Conservation (phyloP, 2,888 invertebrate species). For the Nomada ruficornis region DNA sequence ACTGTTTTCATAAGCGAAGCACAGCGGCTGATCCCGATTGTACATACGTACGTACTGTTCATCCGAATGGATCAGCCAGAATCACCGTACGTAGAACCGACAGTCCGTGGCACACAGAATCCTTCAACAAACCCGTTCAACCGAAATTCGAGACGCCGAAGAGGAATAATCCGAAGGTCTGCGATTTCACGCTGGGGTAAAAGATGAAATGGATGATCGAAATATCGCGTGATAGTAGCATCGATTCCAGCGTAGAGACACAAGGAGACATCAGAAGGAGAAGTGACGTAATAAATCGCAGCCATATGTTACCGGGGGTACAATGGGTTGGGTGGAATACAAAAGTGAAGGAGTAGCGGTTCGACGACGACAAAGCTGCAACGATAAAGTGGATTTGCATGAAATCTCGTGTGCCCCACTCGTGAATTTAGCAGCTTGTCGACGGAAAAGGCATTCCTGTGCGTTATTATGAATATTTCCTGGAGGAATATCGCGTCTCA, state of each 20-base stretch:
- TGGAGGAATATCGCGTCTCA: background rate
- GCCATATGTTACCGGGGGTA: conserved; percentile 13
- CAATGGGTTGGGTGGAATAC: conserved; percentile 8
- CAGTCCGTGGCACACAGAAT: background rate
- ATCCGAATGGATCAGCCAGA: background rate
- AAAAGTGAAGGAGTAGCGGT: conserved; percentile 14
- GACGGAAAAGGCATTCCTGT: background rate
- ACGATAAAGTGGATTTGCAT: conserved; percentile 57
- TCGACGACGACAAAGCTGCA: conserved; percentile 31
- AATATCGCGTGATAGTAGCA: background rate
- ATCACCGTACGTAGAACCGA: no score
- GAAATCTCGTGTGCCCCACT: conserved; percentile 34
- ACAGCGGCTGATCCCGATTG: background rate
- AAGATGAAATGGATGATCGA: background rate
- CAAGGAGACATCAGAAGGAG: background rate
- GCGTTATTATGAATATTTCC: conserved; percentile 36
- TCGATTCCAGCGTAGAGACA: conserved; percentile 13
- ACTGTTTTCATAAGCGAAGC: background rate
- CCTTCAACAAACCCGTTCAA: no score
- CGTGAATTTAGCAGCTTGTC: conserved; percentile 5
- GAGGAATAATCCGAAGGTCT: background rate
- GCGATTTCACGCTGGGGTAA: background rate
- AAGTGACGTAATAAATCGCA: conserved; percentile 43
- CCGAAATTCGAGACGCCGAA: conserved; percentile 5
- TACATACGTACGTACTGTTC: background rate